Base-by-base conservation (phyloP, 1,140 invertebrate genomes). In the Megalonaias nervosa region DNA sequence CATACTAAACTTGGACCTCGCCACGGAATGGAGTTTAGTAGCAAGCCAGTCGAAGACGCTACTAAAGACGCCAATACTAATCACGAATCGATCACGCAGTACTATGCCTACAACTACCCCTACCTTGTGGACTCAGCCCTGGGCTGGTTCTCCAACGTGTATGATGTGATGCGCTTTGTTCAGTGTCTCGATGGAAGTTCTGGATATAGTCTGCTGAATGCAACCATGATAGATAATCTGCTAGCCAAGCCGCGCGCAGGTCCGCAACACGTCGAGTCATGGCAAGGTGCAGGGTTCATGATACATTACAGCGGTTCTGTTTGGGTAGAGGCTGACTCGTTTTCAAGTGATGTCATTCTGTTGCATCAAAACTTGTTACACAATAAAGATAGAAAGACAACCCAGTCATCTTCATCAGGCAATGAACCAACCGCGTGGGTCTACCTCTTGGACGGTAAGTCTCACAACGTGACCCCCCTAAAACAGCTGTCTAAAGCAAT, bases 81-180 rank as follows among this genome's bases (percentile, higher is more conserved):
- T 23, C 71, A 78, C 31, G 78, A 82, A 61, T 74, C 79, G 12
- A 73, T 81, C 21, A 74, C 78, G 6, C 73, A 85, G 26, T 84
- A 82, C 21, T 82, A 80, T 23, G 80, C 81, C 14, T 64, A 80
- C 26, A 70, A 87, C 19, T 75, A 82, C 31, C 75, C 86, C 0
- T 17, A 69, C 4, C 71, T 85, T 15, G 77, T 89, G 0, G 86
- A 86, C 78, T 82, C 87, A 2, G 79, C 87, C 15, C 74, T 88
- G 19, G 87, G 88, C 17, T 89, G 88, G 88, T 82, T 85, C 67
- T 86, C 88, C 19, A 89, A 85, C 38, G 79, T 85, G 14, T 87
- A 84, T 70, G 88, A 89, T 71, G 71, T 88, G 56, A 83, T 85
- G 75, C 77, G 88, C 4, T 85, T 89, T 58, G 68, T 81, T 1